Base-by-base conservation (phyloP, 2,888 invertebrate genomes). In the Venusia cambrica region DNA sequence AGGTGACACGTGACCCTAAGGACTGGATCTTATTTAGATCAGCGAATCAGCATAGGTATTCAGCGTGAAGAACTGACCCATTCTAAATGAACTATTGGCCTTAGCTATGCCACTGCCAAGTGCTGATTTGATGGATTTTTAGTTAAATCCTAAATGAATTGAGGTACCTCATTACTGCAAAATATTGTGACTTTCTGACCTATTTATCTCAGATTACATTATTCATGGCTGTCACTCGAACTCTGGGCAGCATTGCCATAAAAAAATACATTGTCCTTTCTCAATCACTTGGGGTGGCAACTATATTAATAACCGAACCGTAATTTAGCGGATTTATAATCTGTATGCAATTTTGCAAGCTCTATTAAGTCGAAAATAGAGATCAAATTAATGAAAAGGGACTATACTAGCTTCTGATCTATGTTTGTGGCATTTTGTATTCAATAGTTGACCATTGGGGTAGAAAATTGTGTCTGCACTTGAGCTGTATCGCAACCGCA, bases 221-320 rank as follows among this genome's bases (percentile, higher is more conserved):
- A 33, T 12, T 37, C 37, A n/a, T 39, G 48, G 51, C 56, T 57
- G 57, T 57, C 51, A 45, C 48, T 53, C 48, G 38, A 62, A 54
- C 48, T 56, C 24, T 28, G 40, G 40, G 28, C 45, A 38, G 27
- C 6, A 21, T 13, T 10, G 13, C 32, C 15, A 12, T 2, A 54
- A 48, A 53, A 60, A 60, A 56, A 56, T 57, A 52, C 55, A 59
- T 67, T 63, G 61, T 66, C 62, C 62, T 55, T 58, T 52, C 51
- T 42, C 51, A 52, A 61, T 58, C 50, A 57, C 54, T 53, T 56
- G 57, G 67, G 67, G 65, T 53, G 49, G 55, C 46, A 22, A 26
- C 9, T 13, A 19, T 32, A 11, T 13, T 4, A 22, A 38, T 32
- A 30, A 27, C 18, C 17, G 14, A 14, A 21, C 4, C 10, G 5